phyloP scores from a whole-genome alignment of 1,140 invertebrate species.

The Leptinotarsa texana region DNA sequence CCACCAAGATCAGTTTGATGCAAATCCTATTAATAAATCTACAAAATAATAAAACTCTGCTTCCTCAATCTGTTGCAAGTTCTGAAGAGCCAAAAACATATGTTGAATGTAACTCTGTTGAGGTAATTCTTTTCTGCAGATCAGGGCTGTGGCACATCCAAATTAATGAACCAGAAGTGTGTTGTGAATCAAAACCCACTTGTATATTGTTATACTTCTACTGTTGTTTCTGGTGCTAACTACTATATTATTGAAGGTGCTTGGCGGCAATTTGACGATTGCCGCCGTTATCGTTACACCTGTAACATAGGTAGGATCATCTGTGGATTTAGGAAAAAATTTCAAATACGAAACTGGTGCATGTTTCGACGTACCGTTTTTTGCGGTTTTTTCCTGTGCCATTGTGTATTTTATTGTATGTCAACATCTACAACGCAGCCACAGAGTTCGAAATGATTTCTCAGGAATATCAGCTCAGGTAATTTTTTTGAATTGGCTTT shows the following conservation, averaged over 20 bases:
- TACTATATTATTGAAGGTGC: conserved; percentile 26
- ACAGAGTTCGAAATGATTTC: conserved; percentile 44
- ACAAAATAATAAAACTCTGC: too few relatives aligned
- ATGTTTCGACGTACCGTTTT: neutral
- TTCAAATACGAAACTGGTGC: neutral
- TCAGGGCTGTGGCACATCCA: neutral
- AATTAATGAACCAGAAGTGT: neutral
- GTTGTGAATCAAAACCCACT: neutral
- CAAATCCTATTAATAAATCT: too few relatives aligned
- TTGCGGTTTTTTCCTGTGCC: conserved; percentile 4
- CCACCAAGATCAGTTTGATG: too few relatives aligned
- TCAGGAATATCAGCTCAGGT: conserved; percentile 55
- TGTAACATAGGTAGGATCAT: conserved; percentile 15
- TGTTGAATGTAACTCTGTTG: too few relatives aligned
- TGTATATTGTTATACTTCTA: conserved; percentile 28
- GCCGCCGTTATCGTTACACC: conserved; percentile 22
- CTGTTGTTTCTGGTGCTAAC: conserved; percentile 28
- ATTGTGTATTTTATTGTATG: conserved; percentile 35
- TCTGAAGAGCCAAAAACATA: too few relatives aligned
- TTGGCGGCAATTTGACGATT: conserved; percentile 17
- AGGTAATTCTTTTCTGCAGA: neutral
- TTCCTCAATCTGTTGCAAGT: too few relatives aligned
- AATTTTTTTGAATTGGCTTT: conserved; percentile 31
- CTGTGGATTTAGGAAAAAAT: conserved; percentile 15
- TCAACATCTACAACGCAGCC: conserved; percentile 43